Evolutionary conservation across 2,888 invertebrate species (phyloP).

Genomic region (Nomada ruficornis): DNA sequence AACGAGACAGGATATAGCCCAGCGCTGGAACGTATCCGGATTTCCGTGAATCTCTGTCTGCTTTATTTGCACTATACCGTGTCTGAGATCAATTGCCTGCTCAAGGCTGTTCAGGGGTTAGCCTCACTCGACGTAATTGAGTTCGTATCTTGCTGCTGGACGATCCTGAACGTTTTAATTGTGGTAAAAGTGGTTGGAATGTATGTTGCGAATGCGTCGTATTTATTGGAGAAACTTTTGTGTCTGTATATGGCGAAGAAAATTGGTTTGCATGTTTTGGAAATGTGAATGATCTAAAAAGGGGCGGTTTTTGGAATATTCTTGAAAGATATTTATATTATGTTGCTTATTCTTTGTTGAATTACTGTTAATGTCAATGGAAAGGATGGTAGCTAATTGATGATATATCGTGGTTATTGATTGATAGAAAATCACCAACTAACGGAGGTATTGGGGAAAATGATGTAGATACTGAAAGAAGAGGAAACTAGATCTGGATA

Average conservation of each 20-base stretch:
- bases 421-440: slow-evolving; percentile 19
- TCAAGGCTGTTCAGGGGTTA: neutral
- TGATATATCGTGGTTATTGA: neutral
- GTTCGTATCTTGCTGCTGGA: no score
- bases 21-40: slow-evolving; percentile 38
- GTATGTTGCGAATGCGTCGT: no score
- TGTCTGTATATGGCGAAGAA: no score
- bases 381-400: neutral
- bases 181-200: no score
- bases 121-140: neutral
- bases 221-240: no score
- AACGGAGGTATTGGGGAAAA: slow-evolving; percentile 27
- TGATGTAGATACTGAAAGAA: slow-evolving; percentile 11
- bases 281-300: no score
- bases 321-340: no score
- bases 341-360: no score
- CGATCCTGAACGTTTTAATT: no score
- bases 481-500: slow-evolving; percentile 44
- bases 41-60: slow-evolving; percentile 35
- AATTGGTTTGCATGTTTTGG: no score
- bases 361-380: no score
- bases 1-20: slow-evolving; percentile 41
- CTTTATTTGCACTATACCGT: slow-evolving; percentile 28
- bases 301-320: no score
- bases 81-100: slow-evolving; percentile 16